Base-by-base conservation (phyloP, 2,797 vertebrate genomes). In the Sebastes dallii region DNA sequence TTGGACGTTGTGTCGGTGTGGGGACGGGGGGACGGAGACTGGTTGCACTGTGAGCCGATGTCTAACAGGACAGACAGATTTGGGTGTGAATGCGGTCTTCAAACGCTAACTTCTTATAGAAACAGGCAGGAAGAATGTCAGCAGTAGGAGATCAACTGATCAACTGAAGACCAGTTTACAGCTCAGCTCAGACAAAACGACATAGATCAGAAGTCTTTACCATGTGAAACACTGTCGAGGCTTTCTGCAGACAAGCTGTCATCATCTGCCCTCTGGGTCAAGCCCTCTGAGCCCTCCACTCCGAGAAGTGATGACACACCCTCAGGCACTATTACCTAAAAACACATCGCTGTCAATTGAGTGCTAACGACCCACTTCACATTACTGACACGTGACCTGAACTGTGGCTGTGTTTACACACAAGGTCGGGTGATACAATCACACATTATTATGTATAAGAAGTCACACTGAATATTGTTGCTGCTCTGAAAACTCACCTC, bases 211-310 rank as follows among this genome's bases (percentile, higher is more conserved):
- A 39, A 64, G 34, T 65, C 8, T 87, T 94, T 94, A 99, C 98
- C 97, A 83, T 97, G 98, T 81, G 96, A 94, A 62, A 96, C 95
- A 66, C 97, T 96, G 13, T 98, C 97, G 5, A 97, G 91, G 90
- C 96, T 99, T 85, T 98, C 98, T 77, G 97, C 95, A 1, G 97
- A 98, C 68, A 98, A 89, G 80, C 97, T 96, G 90, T 99, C 97
- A 13, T 99, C 98, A 34, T 99, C 97, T 34, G 95, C 88, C 79
- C 93, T 86, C 30, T 96, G 94, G 60, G 89, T 93, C 54, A 93
- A 93, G 50, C 93, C 88, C 77, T 99, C 97, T 0, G 95, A 85
- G 50, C 84, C 86, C 50, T 95, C 94, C 10, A 65, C 83, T 30
- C 92, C 93, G 1, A 93, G 91, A 20, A 89, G 85, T 27, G 94